Conservation (phyloP, 2,113 vertebrate genomes). For the Eulemur macaco region DNA sequence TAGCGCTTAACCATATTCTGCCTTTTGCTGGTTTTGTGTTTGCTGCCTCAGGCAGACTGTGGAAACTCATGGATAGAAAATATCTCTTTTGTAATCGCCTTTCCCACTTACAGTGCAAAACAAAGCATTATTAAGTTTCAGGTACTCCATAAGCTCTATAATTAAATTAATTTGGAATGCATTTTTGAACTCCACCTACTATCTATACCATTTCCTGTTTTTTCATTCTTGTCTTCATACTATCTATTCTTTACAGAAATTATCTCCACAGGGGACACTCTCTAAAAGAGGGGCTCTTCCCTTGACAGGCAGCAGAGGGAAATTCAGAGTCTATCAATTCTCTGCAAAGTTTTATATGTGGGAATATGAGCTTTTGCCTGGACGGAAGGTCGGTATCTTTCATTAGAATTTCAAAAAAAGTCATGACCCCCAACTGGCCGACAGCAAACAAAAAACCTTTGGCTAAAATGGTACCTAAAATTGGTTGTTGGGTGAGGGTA, state of each 20-base stretch:
- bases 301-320: background rate
- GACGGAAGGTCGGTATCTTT: background rate
- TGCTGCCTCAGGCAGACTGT: background rate
- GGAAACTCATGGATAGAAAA: background rate
- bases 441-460: background rate
- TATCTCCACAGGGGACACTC: background rate
- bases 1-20: background rate
- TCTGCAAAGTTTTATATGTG: background rate
- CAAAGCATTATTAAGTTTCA: conserved; percentile 17
- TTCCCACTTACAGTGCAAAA: background rate
- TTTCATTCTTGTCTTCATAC: background rate
- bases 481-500: background rate
- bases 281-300: background rate
- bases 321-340: background rate
- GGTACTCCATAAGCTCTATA: background rate
- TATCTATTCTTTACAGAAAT: conserved; percentile 18
- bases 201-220: background rate
- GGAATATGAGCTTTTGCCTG: background rate
- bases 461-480: background rate
- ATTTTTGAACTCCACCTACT: background rate
- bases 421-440: background rate
- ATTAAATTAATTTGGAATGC: background rate
- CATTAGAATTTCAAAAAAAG: background rate
- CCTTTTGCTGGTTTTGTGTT: background rate
- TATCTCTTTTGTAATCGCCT: background rate